Conservation (phyloP, 2,888 invertebrate genomes). For the Eledone cirrhosa region DNA sequence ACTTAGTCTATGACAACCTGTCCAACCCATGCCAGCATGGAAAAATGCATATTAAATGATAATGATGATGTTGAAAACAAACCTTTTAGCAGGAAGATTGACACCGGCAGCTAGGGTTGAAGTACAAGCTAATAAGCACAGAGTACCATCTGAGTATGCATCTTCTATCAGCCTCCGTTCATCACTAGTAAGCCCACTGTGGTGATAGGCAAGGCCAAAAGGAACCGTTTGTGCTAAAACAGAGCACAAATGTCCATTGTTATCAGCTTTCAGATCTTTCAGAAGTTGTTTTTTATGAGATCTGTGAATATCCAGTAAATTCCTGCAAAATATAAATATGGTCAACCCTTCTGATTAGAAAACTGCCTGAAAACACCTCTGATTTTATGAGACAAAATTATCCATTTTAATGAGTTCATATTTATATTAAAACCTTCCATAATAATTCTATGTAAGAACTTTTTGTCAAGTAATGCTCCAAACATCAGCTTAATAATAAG, state of each 20-base stretch:
- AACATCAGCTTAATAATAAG: too few relatives aligned
- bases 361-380: too few relatives aligned
- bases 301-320: slow-evolving; percentile 71
- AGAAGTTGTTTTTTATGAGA: slow-evolving; percentile 72
- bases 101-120: slow-evolving; percentile 98
- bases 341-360: too few relatives aligned
- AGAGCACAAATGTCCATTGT: slow-evolving; percentile 75
- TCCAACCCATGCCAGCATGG: too few relatives aligned
- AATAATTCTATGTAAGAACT: too few relatives aligned
- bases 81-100: slow-evolving; percentile 89
- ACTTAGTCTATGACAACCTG: too few relatives aligned
- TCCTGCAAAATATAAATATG: slow-evolving; percentile 63
- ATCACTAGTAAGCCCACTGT: slow-evolving; percentile 83
- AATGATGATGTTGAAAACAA: not conserved
- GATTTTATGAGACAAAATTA: too few relatives aligned
- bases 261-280: slow-evolving; percentile 73
- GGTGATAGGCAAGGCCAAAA: slow-evolving; percentile 91
- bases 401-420: too few relatives aligned
- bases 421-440: too few relatives aligned
- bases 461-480: too few relatives aligned
- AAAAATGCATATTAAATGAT: too few relatives aligned
- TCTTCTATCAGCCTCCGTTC: slow-evolving; percentile 86
- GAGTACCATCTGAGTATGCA: slow-evolving; percentile 78
- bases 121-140: slow-evolving; percentile 91
- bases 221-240: slow-evolving; percentile 76